phyloP scores from a whole-genome alignment of 2,888 invertebrate species.

The Elaeidobius kamerunicus region DNA sequence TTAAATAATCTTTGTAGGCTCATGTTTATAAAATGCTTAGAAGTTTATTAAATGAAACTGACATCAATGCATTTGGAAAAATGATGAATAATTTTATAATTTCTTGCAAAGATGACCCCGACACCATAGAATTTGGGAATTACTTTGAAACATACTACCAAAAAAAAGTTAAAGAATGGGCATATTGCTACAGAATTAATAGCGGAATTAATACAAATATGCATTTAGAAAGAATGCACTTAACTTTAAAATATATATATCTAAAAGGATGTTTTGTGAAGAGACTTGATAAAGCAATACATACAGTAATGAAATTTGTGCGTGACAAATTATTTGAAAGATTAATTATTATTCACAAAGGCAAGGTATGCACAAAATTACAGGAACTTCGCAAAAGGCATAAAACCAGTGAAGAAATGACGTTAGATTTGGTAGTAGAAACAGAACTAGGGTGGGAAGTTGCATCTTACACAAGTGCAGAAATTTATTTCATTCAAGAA shows the following conservation, averaged over 20 bases:
- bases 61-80: slow-evolving; percentile 16
- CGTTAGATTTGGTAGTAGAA: not conserved
- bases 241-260: slow-evolving; percentile 2
- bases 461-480: not conserved
- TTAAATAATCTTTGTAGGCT: not conserved
- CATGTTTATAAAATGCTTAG: slow-evolving; percentile 1
- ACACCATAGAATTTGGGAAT: slow-evolving; percentile 24
- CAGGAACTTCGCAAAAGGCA: slow-evolving; percentile 7
- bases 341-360: slow-evolving; percentile 15
- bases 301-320: slow-evolving; percentile 14
- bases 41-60: slow-evolving; percentile 26
- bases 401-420: slow-evolving; percentile 3
- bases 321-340: slow-evolving; percentile 19
- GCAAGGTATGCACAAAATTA: slow-evolving; percentile 13
- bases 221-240: slow-evolving; percentile 23
- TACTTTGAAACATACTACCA: slow-evolving; percentile 31
- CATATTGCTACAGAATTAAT: slow-evolving; percentile 8
- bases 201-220: slow-evolving; percentile 10
- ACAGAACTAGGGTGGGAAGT: not conserved
- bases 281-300: slow-evolving; percentile 19
- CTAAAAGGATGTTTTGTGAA: not conserved
- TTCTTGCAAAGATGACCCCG: slow-evolving; percentile 3
- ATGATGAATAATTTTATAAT: slow-evolving; percentile 22
- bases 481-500: slow-evolving; percentile 5
- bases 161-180: slow-evolving; percentile 13